Evolutionary conservation across 2,797 vertebrate genomes (phyloP), one percentile per base, ranked within the genome.

Genomic region (Paedocypris micromegethes): DNA sequence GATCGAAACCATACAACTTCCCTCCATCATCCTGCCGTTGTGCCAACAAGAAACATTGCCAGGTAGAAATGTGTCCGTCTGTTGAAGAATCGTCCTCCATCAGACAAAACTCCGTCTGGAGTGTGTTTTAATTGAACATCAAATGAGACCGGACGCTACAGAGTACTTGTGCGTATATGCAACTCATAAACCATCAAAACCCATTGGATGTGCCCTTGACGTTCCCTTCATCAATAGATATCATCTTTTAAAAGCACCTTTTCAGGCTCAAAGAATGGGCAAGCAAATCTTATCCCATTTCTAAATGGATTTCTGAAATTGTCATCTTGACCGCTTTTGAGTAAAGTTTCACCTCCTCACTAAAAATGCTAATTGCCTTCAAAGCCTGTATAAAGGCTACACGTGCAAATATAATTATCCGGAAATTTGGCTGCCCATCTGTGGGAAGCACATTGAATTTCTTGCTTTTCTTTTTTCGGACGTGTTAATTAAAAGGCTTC

Each of bases 281-380:
- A 81, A 4, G 81, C 85, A 86, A 82, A 88, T 90, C 89, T 86
- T 74, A 73, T 88, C 86, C 85, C 84, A 87, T 88, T 85, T 83
- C 87, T 85, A 88, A 90, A 90, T 90, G 86, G 85, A 86, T 89
- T 90, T 88, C 76, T 41, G 67, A 81, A 76, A 82, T 77, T 77
- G 72, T 76, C 80, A 84, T 89, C 86, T 86, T 89, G 83, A 79
- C 78, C 72, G 80, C 82, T 83, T 88, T 80, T 60, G 83, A 88
- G 75, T 82, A 90, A 91, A 91, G 89, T 91, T 90, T 86, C 84
- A 89, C 87, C 88, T 85, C 80, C 81, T 78, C 80, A 89, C 87
- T 89, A 88, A 89, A 87, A 86, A 86, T 88, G 82, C 87, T 91
- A 91, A 91, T 91, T 91, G 88, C 88, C 83, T 86, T 85, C 83